phyloP scores from a whole-genome alignment of 2,797 vertebrate species.

The Enteromius unitaeniatus region DNA sequence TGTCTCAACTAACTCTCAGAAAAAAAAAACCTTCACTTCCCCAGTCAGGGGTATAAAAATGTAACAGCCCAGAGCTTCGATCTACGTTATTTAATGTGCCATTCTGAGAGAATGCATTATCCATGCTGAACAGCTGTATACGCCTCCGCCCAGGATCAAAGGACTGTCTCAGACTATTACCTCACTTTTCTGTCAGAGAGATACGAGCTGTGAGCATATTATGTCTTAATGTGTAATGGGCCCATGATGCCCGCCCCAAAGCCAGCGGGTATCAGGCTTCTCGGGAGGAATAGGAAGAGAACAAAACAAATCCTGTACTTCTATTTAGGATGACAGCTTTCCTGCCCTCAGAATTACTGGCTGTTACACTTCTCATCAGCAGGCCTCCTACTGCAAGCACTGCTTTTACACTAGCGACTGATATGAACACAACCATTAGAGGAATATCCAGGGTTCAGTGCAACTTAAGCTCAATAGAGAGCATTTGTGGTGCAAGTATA shows the following conservation, averaged over 20 bases:
- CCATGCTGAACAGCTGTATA: slow-evolving; percentile 7
- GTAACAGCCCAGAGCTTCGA: not conserved
- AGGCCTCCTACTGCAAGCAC: not conserved
- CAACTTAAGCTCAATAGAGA: not conserved
- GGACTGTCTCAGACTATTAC: slow-evolving; percentile 27
- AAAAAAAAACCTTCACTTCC: not conserved
- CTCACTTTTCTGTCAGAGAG: slow-evolving; percentile 16
- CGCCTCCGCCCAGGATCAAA: slow-evolving; percentile 11
- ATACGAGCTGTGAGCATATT: not conserved
- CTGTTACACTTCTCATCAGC: slow-evolving; percentile 7
- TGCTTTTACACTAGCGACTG: not conserved
- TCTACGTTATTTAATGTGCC: slow-evolving; percentile 39
- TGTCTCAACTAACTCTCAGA: slow-evolving; percentile 19
- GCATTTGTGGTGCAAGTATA: not conserved
- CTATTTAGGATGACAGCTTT: not conserved
- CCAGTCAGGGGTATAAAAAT: not conserved
- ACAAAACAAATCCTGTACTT: slow-evolving; percentile 8
- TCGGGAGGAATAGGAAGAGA: slow-evolving; percentile 2
- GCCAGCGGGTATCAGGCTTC: not conserved
- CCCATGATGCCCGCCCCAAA: slow-evolving; percentile 2
- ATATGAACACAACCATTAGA: not conserved
- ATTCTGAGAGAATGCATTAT: slow-evolving; percentile 38
- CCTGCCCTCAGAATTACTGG: slow-evolving; percentile 10
- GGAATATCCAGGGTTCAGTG: not conserved
- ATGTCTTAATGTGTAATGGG: slow-evolving; percentile 22